Base-by-base conservation (phyloP, 2,113 vertebrate species). In the Xenopus borealis region DNA sequence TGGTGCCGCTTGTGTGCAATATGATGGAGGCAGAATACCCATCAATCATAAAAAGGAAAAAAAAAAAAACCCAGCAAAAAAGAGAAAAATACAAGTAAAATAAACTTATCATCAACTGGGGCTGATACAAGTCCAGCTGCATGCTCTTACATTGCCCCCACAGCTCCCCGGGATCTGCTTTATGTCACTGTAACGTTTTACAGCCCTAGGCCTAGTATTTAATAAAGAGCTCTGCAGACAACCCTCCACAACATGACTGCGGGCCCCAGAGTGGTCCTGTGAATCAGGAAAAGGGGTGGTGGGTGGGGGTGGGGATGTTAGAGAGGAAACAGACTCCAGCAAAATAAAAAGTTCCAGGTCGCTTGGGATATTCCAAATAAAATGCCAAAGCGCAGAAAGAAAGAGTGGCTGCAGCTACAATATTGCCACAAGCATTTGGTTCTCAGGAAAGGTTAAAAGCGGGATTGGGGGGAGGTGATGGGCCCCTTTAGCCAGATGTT, bases 121-220 rank as follows among this genome's bases (percentile, higher is more conserved):
- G 8, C 33, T 9, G 33, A 40, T 2, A 7, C 33, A 40, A 27
- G 23, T 27, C 23, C 23, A 27, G 23, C 23, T 27, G 23, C 33
- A 40, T 40, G 33, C 33, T 40, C 33, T 9, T 40, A 40, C 33
- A 40, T 40, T 40, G 33, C 33, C 33, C 2, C 33, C 33, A 40
- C 33, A 40, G 3, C 5, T 40, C 33, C 33, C 33, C 2, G 8
- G 23, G 40, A 19, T 72, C 71, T 72, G 71, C 62, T 65, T 66
- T 86, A 83, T 86, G 72, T 81, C 85, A 14, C 80, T 76, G 79
- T 83, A 84, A 86, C 86, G 86, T 86, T 86, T 86, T 69, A 75
- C 0, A 45, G 0, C 68, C 52, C 52, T 7, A 58, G 75, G 83
- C 80, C 82, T 84, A 84, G 79, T 85, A 18, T 57, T 69, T 67